These are phyloP conservation scores for Cinclus cinclus DNA, from an alignment of 2,113 vertebrate species.

Conservation along the genomic window DNA sequence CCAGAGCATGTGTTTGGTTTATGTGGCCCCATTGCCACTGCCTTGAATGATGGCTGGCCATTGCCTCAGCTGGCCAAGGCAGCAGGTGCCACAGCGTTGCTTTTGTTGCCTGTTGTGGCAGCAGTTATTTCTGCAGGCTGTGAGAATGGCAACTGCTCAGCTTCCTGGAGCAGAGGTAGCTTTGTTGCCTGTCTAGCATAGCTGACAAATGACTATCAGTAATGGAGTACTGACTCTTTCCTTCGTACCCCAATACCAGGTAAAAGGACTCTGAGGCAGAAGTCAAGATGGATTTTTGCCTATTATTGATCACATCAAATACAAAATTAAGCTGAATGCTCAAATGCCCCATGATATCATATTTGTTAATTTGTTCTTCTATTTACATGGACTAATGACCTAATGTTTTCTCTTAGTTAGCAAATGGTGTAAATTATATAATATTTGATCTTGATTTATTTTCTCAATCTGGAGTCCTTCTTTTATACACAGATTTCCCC, in stretches of 20 bases:
- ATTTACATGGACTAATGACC: slow-evolving; percentile 21
- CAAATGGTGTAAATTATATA: slow-evolving; percentile 39
- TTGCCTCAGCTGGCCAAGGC: neutral
- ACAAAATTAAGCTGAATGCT: neutral
- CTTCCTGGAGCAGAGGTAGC: neutral
- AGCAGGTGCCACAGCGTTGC: slow-evolving; percentile 42
- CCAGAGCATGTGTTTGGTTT: neutral
- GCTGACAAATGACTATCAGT: neutral
- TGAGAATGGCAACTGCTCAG: slow-evolving; percentile 50
- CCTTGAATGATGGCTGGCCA: neutral
- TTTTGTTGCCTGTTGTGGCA: slow-evolving; percentile 6
- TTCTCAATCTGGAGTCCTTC: slow-evolving; percentile 46
- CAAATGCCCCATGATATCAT: neutral
- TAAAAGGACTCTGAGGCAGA: slow-evolving; percentile 8
- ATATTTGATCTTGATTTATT: slow-evolving; percentile 59
- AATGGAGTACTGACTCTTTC: neutral
- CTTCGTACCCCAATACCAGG: neutral
- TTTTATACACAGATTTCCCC: slow-evolving; percentile 53
- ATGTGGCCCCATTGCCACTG: neutral
- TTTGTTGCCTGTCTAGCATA: neutral
- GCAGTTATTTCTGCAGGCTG: neutral
- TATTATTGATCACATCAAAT: neutral
- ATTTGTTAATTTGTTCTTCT: slow-evolving; percentile 19
- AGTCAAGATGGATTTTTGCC: neutral
- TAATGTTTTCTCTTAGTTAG: slow-evolving; percentile 3